These are phyloP conservation scores for Megastigmus dorsalis DNA, from an alignment of 2,888 invertebrate genomes.

Conservation along the genomic window DNA sequence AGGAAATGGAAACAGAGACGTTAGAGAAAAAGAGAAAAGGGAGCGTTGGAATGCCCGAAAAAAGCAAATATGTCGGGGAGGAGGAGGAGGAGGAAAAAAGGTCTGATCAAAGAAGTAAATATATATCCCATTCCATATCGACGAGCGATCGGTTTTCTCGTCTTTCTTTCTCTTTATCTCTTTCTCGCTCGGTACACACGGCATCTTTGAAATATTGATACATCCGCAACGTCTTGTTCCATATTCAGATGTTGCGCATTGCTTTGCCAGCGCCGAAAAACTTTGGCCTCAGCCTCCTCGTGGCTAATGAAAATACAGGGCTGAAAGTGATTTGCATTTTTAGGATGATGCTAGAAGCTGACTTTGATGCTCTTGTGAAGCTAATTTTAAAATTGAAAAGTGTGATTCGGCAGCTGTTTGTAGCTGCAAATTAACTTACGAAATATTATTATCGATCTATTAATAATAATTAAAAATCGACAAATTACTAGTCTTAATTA, in stretches of 20 bases:
- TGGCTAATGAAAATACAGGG: constrained; percentile 17
- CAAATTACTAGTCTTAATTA: too few relatives aligned
- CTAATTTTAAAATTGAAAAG: too few relatives aligned
- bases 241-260: constrained; percentile 21
- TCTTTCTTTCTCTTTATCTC: not conserved
- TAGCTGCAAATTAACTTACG: too few relatives aligned
- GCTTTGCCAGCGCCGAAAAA: not conserved
- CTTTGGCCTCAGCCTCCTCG: too few relatives aligned
- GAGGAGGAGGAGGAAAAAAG: constrained; percentile 42
- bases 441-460: too few relatives aligned
- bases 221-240: constrained; percentile 52
- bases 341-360: too few relatives aligned
- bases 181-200: not conserved
- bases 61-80: constrained; percentile 28
- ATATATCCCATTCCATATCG: constrained; percentile 8
- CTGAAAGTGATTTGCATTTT: too few relatives aligned
- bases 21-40: not conserved
- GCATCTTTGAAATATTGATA: constrained; percentile 54
- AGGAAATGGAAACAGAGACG: constrained; percentile 39
- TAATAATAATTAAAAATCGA: too few relatives aligned
- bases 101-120: constrained; percentile 56
- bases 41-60: too few relatives aligned
- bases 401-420: too few relatives aligned
- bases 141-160: not conserved
- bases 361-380: too few relatives aligned